Evolutionary conservation across 2,797 vertebrate species (phyloP).

Genomic region (Falco naumanni): DNA sequence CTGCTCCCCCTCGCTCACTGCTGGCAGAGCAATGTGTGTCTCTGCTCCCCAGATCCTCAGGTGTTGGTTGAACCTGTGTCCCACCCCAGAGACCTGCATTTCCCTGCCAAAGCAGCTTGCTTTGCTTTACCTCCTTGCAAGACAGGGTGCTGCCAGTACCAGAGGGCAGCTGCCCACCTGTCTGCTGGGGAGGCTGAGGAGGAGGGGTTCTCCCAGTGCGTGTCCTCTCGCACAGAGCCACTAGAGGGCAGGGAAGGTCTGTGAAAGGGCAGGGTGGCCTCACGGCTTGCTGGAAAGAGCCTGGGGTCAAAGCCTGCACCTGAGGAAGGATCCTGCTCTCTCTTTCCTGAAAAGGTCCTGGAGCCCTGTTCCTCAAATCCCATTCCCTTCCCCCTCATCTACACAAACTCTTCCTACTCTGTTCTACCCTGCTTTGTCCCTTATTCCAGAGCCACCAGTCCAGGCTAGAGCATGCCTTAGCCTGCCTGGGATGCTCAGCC

Average conservation of each 20-base stretch:
- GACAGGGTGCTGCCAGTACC: neutral
- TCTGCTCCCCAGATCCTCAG: neutral
- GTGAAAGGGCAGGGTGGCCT: neutral
- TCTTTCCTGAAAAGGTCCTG: neutral
- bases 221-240: neutral
- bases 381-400: rapidly evolving
- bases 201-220: neutral
- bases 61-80: neutral
- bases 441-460: neutral
- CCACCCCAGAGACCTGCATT: neutral
- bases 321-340: neutral
- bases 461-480: neutral
- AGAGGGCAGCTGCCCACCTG: neutral
- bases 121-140: neutral
- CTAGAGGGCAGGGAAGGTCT: neutral
- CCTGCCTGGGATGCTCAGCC: neutral
- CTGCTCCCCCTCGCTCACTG: neutral
- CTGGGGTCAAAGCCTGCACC: neutral
- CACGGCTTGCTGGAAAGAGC: neutral
- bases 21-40: rapidly evolving
- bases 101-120: neutral
- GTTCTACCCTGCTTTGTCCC: neutral
- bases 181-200: neutral
- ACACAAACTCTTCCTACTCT: neutral
- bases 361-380: neutral